Evolutionary conservation across 2,113 vertebrate genomes (phyloP), one percentile per base, ranked within the genome.

Genomic region (Leucopsar rothschildi): DNA sequence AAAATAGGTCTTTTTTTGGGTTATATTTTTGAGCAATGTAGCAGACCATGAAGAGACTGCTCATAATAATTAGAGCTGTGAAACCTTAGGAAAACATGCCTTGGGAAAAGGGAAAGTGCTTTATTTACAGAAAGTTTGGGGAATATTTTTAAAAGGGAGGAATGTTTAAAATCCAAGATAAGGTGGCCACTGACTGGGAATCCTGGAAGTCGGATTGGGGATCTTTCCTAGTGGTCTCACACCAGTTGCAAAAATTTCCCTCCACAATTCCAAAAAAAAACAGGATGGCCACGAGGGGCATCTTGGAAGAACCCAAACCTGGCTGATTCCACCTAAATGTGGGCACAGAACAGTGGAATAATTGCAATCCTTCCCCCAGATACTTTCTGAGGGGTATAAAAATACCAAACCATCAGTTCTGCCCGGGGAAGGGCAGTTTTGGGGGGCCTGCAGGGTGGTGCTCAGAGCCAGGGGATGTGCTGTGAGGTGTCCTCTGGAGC

Each of bases 11-110:
- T 59, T 75, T 82, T 89, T 68, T 44, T 27, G 11, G 10, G 17
- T 78, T 94, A 13, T 19, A 39, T 86, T 97, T 97, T 92, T 63
- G 22, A 91, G 79, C 31, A 12, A 45, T 80, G 52, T 35, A 78
- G 44, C 63, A 61, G 82, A 86, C 18, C 42, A 15, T n/a, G 35
- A 94, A 92, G 66, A 86, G 79, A 37, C 6, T 68, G 37, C 83
- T 90, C 56, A n/a, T 31, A 65, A 78, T 94, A 95, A 93, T 96
- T 95, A 94, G 92, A 95, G 57, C 35, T 83, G 45, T 47, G 81
- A 86, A 92, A 66, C 82, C 33, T 86, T 85, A 72, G 12, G 61
- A 83, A 95, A 93, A 91, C n/a, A 56, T 6, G 72, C 53, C 87
- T 13, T 18, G 50, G 71, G 91, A 95, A 12, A 64, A 68, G 37